Percentiles rank a stretch among this genome's conserved stretches.
These are phyloP conservation scores for Rhopilema esculentum DNA, from an alignment of 30 jellyfish, hydroid and myxozoan species.

Conservation along the genomic window DNA sequence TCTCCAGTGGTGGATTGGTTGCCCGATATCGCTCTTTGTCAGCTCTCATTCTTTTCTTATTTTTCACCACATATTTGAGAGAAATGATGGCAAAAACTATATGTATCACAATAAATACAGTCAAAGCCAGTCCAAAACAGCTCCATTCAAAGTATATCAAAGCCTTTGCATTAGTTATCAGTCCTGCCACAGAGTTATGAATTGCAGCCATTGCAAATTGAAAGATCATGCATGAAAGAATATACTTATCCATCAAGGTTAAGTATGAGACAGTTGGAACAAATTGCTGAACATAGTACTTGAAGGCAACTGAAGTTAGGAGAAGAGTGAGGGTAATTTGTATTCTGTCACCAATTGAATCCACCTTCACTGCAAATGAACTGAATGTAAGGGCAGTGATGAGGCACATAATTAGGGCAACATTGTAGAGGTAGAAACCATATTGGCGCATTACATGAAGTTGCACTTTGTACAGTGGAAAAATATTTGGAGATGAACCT, in stretches of 20 bases:
- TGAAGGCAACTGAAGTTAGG: constrained; percentile 69
- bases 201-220: constrained; percentile 64
- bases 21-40: constrained; percentile 16
- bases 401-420: constrained; percentile 64
- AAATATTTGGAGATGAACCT: constrained; percentile 47
- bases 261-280: constrained; percentile 77
- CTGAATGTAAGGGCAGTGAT: constrained; percentile 60
- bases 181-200: constrained; percentile 54
- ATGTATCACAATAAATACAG: constrained; percentile 34
- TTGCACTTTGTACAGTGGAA: constrained; percentile 50
- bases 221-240: constrained; percentile 52
- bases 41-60: constrained; percentile 3
- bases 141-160: constrained; percentile 39
- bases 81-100: constrained; percentile 30
- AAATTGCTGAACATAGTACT: constrained; percentile 63
- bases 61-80: neutral
- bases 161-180: constrained; percentile 4
- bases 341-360: constrained; percentile 63
- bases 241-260: constrained; percentile 49
- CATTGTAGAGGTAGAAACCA: constrained; percentile 45
- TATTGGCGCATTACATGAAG: constrained; percentile 64
- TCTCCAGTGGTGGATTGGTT: constrained; percentile 19
- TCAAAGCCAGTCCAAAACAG: constrained; percentile 23
- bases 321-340: constrained; percentile 58
- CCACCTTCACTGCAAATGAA: constrained; percentile 61